phyloP scores from a whole-genome alignment of 2,888 invertebrate species.

The Petrolisthes cinctipes region DNA sequence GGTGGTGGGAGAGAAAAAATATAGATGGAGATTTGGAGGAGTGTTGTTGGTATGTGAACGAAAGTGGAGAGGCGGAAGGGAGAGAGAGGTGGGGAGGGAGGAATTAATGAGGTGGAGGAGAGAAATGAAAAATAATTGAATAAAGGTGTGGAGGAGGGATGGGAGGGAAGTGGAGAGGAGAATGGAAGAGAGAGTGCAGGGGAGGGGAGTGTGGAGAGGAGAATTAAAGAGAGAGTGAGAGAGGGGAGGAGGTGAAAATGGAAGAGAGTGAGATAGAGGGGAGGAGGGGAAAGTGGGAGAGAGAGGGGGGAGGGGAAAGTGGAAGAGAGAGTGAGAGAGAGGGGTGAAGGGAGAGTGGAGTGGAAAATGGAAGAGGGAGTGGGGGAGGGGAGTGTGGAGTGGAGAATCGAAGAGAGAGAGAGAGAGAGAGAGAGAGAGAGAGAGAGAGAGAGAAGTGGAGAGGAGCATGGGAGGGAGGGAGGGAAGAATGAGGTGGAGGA shows the following conservation, averaged over 20 bases:
- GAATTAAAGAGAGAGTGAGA: not conserved
- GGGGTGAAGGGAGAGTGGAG: not conserved
- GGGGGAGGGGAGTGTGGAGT: not conserved
- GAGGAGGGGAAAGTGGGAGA: not conserved
- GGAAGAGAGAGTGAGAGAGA: not conserved
- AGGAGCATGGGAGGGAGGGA: not conserved
- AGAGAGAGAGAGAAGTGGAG: not conserved
- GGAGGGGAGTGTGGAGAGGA: not conserved
- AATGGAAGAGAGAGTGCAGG: not conserved
- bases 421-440: not conserved
- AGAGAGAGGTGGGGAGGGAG: not conserved
- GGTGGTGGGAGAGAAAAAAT: not conserved
- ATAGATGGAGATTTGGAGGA: not conserved
- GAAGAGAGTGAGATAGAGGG: not conserved
- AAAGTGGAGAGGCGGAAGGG: not conserved
- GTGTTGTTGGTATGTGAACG: not conserved
- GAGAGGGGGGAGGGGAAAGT: not conserved
- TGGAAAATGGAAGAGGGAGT: not conserved
- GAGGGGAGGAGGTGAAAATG: not conserved
- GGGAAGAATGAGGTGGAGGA: not conserved
- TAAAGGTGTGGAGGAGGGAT: not conserved
- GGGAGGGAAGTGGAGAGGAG: not conserved
- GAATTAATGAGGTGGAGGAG: not conserved
- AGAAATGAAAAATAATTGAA: not conserved
- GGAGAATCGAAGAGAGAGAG: not conserved